Percentiles rank a stretch among this genome's conserved stretches.
Evolutionary conservation across 2,797 vertebrate species (phyloP).

Genomic region (Poecilia wingei): DNA sequence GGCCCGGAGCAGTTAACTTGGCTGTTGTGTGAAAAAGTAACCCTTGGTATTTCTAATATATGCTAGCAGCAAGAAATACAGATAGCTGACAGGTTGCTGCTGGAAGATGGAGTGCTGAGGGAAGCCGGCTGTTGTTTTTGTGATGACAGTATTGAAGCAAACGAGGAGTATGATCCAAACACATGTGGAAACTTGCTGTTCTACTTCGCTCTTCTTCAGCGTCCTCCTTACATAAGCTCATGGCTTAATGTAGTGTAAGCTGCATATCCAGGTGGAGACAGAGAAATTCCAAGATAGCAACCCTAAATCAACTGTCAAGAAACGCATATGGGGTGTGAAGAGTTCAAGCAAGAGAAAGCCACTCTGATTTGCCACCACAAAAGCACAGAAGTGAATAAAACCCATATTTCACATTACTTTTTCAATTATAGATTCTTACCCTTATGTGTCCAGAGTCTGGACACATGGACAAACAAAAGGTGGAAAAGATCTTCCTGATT

Average conservation of each 20-base stretch:
- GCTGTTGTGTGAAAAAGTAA: slow-evolving; percentile 49
- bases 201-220: slow-evolving; percentile 45
- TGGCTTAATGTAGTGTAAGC: slow-evolving; percentile 19
- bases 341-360: slow-evolving; percentile 30
- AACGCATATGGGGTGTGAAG: slow-evolving; percentile 15
- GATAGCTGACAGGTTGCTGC: slow-evolving; percentile 55
- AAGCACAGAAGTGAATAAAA: slow-evolving; percentile 7
- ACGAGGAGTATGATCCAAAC: slow-evolving; percentile 43
- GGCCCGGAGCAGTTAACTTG: slow-evolving; percentile 44
- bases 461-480: slow-evolving; percentile 12
- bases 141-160: slow-evolving; percentile 53
- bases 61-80: slow-evolving; percentile 46
- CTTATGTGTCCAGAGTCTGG: not conserved
- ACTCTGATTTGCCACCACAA: not conserved
- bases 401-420: not conserved
- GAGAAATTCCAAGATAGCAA: slow-evolving; percentile 45
- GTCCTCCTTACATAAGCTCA: slow-evolving; percentile 46
- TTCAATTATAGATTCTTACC: not conserved
- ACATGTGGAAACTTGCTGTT: slow-evolving; percentile 70
- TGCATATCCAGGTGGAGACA: slow-evolving; percentile 45
- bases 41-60: slow-evolving; percentile 40
- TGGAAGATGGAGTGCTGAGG: slow-evolving; percentile 51
- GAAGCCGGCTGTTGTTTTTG: slow-evolving; percentile 69
- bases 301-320: slow-evolving; percentile 55
- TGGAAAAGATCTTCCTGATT: slow-evolving; percentile 4